Conservation (phyloP, 1,140 invertebrate genomes). For the Saxidomus purpurata region DNA sequence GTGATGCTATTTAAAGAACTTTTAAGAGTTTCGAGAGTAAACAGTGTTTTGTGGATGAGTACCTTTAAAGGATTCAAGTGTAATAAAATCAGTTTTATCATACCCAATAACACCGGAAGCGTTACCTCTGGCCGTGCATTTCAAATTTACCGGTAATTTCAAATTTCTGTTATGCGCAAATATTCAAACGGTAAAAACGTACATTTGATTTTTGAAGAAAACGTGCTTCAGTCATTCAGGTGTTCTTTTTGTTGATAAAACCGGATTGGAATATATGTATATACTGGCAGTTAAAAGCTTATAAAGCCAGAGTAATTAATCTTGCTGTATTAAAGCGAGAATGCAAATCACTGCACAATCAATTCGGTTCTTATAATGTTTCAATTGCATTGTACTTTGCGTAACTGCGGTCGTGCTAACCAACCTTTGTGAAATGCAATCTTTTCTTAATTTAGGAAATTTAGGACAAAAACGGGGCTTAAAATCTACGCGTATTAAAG, state of each 20-base stretch:
- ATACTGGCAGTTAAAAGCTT: no score
- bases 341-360: no score
- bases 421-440: conserved; percentile 2
- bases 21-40: no score
- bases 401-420: not conserved
- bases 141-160: conserved; percentile 53
- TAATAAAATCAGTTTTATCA: conserved; percentile 41
- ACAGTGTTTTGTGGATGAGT: not conserved
- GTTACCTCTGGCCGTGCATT: not conserved
- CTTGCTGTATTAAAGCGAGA: not conserved
- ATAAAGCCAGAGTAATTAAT: not conserved
- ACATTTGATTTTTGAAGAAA: no score
- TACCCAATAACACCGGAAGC: not conserved
- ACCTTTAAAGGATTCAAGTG: conserved; percentile 10
- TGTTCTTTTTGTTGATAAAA: no score
- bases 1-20: no score
- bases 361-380: no score
- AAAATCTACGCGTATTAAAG: not conserved
- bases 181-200: not conserved
- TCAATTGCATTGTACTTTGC: no score
- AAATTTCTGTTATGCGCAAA: conserved; percentile 32
- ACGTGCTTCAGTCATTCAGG: no score
- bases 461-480: not conserved
- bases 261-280: no score
- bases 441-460: not conserved